These are phyloP conservation scores for Chouioia cunea DNA, from an alignment of 2,888 invertebrate species.

Conservation along the genomic window DNA sequence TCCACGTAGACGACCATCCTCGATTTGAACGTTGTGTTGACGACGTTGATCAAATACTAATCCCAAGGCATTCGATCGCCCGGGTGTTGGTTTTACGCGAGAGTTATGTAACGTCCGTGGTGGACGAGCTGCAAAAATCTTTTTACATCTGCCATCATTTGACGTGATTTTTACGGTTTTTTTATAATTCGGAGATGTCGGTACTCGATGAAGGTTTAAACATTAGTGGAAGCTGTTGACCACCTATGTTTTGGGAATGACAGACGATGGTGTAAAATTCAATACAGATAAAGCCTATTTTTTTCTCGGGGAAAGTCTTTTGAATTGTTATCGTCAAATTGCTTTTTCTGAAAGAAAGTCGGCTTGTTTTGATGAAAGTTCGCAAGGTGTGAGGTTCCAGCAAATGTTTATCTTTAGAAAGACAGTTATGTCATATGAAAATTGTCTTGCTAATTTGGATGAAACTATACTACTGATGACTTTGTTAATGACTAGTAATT, in stretches of 20 bases:
- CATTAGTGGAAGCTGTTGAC: background rate
- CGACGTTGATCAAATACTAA: too few relatives aligned
- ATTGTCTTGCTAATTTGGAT: slow-evolving; percentile 1
- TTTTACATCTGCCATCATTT: background rate
- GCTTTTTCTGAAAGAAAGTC: background rate
- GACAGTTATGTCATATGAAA: slow-evolving; percentile 35
- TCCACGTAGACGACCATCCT: too few relatives aligned
- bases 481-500: background rate
- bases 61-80: slow-evolving; percentile 15
- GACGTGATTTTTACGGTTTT: too few relatives aligned
- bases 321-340: background rate
- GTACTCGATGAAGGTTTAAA: too few relatives aligned
- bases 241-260: background rate
- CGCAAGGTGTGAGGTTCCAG: background rate
- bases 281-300: background rate
- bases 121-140: slow-evolving; percentile 36
- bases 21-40: too few relatives aligned
- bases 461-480: slow-evolving; percentile 1
- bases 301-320: background rate
- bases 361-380: slow-evolving; percentile 3
- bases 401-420: slow-evolving; percentile 33
- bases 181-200: too few relatives aligned
- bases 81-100: slow-evolving; percentile 10
- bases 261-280: slow-evolving; percentile 7
- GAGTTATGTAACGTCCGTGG: slow-evolving; percentile 33